Evolutionary conservation across 2,888 invertebrate species (phyloP).

Genomic region (Rhopalosiphum nymphaeae): DNA sequence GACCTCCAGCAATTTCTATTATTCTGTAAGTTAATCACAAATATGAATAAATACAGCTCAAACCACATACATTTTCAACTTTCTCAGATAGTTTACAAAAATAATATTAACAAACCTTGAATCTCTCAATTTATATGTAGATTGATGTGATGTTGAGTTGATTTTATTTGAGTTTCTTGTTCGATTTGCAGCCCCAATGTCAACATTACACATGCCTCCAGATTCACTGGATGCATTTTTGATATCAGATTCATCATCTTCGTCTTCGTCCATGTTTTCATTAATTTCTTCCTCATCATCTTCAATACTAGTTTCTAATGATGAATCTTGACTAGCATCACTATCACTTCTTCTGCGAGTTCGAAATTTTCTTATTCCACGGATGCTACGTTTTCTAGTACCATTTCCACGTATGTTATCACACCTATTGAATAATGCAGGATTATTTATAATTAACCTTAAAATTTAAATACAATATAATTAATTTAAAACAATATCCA

Average conservation of each 20-base stretch:
- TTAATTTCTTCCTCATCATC: slow-evolving; percentile 61
- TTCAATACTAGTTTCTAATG: slow-evolving; percentile 62
- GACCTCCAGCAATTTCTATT: slow-evolving; percentile 84
- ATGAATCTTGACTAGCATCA: slow-evolving; percentile 63
- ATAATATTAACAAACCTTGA: slow-evolving; percentile 47
- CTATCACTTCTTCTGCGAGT: slow-evolving; percentile 62
- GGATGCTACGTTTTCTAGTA: slow-evolving; percentile 58
- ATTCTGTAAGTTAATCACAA: slow-evolving; percentile 72
- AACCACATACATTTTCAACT: neutral
- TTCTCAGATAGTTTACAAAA: neutral
- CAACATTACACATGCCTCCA: slow-evolving; percentile 47
- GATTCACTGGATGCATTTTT: slow-evolving; percentile 56
- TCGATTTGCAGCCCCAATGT: slow-evolving; percentile 39
- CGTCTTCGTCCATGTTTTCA: slow-evolving; percentile 61
- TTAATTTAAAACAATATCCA: neutral
- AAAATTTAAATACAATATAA: neutral
- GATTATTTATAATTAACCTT: neutral
- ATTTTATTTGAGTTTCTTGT: slow-evolving; percentile 56
- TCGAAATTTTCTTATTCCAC: slow-evolving; percentile 58
- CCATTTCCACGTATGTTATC: slow-evolving; percentile 61
- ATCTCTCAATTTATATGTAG: slow-evolving; percentile 62
- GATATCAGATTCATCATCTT: slow-evolving; percentile 59
- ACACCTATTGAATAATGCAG: slow-evolving; percentile 28
- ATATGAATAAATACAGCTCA: neutral
- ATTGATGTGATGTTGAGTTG: slow-evolving; percentile 49